Percentiles rank a stretch among this genome's conserved stretches.
Evolutionary conservation across 53 echinoderm and acorn worm genomes (phyloP).

Genomic region (Paelopatides confundens): DNA sequence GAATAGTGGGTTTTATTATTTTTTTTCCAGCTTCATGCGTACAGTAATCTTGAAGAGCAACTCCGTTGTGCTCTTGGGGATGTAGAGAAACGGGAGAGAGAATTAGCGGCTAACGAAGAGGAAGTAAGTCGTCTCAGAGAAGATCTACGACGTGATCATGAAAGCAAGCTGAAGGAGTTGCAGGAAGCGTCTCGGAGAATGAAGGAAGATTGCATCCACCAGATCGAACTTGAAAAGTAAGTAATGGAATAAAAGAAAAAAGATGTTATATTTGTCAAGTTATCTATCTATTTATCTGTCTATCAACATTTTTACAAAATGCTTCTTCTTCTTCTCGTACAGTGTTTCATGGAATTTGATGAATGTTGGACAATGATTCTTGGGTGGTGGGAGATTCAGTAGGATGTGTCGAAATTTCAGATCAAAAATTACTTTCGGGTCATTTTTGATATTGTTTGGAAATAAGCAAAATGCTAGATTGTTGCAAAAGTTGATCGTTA

Average conservation of each 20-base stretch:
- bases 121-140: constrained; percentile 80
- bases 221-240: constrained; percentile 95
- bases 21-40: constrained; percentile 68
- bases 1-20: neutral
- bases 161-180: constrained; percentile 79
- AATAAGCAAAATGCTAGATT: too few relatives aligned
- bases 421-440: too few relatives aligned
- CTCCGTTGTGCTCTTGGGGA: constrained; percentile 76
- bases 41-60: constrained; percentile 80
- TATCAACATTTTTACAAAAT: neutral
- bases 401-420: too few relatives aligned
- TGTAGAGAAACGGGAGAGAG: constrained; percentile 86
- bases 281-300: too few relatives aligned
- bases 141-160: constrained; percentile 89
- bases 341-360: too few relatives aligned
- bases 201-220: constrained; percentile 93
- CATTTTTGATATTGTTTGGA: too few relatives aligned
- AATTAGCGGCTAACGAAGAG: constrained; percentile 89
- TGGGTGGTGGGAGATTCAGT: too few relatives aligned
- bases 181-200: constrained; percentile 88
- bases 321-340: too few relatives aligned
- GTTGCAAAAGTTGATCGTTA: too few relatives aligned
- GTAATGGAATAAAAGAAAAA: neutral
- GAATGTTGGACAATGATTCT: too few relatives aligned
- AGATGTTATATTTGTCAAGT: neutral